Evolutionary conservation across 2,888 invertebrate species (phyloP).

Genomic region (Eurytoma adleriae): DNA sequence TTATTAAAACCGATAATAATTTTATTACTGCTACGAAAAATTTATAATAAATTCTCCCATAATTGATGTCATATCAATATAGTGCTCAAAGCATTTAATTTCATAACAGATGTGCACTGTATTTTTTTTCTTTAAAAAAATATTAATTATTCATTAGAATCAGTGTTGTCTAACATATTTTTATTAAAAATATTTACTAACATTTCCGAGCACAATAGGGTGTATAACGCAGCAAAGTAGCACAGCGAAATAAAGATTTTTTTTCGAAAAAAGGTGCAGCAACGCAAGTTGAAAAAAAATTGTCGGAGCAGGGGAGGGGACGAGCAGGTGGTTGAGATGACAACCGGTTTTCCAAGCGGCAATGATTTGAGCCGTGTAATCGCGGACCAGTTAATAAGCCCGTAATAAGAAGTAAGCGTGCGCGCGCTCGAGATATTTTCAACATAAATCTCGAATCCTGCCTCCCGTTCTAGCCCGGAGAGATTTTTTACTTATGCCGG

Average conservation of each 20-base stretch:
- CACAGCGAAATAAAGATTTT: too few relatives aligned
- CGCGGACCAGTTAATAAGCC: constrained; percentile 70
- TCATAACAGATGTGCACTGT: too few relatives aligned
- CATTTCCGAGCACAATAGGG: too few relatives aligned
- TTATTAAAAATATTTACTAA: too few relatives aligned
- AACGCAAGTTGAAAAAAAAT: not conserved
- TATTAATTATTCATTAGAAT: too few relatives aligned
- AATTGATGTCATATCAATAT: too few relatives aligned
- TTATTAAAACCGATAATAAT: too few relatives aligned
- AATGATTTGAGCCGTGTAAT: constrained; percentile 61
- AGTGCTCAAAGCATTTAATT: too few relatives aligned
- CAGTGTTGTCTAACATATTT: too few relatives aligned
- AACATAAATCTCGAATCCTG: constrained; percentile 46
- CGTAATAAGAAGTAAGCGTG: constrained; percentile 64
- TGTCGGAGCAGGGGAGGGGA: constrained; percentile 39
- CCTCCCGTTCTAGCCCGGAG: not conserved
- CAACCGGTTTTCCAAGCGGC: constrained; percentile 65
- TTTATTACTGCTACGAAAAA: too few relatives aligned
- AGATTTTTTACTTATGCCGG: constrained; percentile 13
- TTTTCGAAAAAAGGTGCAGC: not conserved
- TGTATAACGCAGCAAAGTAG: not conserved
- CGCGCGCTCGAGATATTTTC: constrained; percentile 16
- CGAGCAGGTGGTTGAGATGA: constrained; percentile 67
- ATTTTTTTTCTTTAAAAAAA: too few relatives aligned
- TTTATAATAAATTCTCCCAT: too few relatives aligned